Evolutionary conservation across 2,113 vertebrate genomes (phyloP), one percentile per base, ranked within the genome.

Genomic region (Scalopus aquaticus): DNA sequence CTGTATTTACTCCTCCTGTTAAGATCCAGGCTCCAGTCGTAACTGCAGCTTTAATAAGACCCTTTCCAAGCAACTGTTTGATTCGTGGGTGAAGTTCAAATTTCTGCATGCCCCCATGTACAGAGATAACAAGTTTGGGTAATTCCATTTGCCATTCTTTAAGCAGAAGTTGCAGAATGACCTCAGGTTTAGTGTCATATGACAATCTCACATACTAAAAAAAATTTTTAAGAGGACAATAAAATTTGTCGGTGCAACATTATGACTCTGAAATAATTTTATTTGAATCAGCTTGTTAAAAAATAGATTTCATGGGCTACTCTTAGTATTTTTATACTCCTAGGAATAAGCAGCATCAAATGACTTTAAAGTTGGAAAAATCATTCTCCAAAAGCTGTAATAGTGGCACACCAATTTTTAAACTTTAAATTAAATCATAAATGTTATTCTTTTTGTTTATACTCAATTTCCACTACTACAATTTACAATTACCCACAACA

Each of bases 61-160:
- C 99, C 97, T 99, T 99, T 67, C 99, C 99, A 97, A 99, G 99
- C 97, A 99, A 98, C 93, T 99, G 99, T 95, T 99, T 99, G 98
- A 99, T 99, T 94, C 99, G 99, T 56, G 99, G 99, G 96, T 99
- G 99, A 93, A 99, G 98, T 73, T 99, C 99, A 97, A 99, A 99
- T 98, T 99, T 99, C 97, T 99, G 99, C 98, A 99, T 99, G 90
- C 99, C 99, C 73, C 99, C 99, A 30, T 99, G 99, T 94, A 99
- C 99, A 94, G 99, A 99, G 97, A 99, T 99, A 95, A 99, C 99
- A 95, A 99, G 99, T 97, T 99, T 99, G 22, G 99, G 99, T 97
- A 99, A 98, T 97, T 99, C 99, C 99, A 99, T 99, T 94, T 99
- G 99, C 99, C 99, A 99, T 97, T 99, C 99, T 98, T 99, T 99